Conservation (phyloP, 2,797 vertebrate species). For the Rhinoraja longicauda region DNA sequence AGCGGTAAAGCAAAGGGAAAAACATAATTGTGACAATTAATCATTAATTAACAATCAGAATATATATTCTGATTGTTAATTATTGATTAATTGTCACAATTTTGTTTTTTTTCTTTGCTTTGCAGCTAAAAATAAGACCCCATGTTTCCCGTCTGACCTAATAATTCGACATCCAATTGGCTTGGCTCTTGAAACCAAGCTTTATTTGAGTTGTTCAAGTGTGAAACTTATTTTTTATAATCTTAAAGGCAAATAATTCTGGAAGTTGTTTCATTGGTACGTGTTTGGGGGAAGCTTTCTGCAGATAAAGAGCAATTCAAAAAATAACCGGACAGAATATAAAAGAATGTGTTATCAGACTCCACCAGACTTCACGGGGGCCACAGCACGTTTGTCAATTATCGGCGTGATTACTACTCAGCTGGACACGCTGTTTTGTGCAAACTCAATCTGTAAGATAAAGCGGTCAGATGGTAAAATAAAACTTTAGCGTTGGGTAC, state of each 20-base stretch:
- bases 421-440: background rate
- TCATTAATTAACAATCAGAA: too few relatives aligned
- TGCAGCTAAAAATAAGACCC: too few relatives aligned
- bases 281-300: background rate
- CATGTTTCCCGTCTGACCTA: background rate
- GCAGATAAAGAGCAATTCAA: background rate
- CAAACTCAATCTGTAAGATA: background rate
- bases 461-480: background rate
- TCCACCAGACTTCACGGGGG: background rate
- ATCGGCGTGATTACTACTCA: background rate
- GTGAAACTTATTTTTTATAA: background rate
- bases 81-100: background rate
- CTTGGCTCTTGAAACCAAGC: background rate
- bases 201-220: background rate
- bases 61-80: background rate
- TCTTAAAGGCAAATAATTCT: background rate
- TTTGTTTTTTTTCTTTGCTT: background rate
- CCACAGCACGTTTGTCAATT: background rate
- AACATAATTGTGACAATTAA: too few relatives aligned
- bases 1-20: too few relatives aligned
- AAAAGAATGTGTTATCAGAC: background rate
- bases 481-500: background rate
- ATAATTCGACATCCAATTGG: background rate
- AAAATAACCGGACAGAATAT: background rate
- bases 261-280: background rate